Conservation (phyloP, 2,113 vertebrate species). For the Grus americana region DNA sequence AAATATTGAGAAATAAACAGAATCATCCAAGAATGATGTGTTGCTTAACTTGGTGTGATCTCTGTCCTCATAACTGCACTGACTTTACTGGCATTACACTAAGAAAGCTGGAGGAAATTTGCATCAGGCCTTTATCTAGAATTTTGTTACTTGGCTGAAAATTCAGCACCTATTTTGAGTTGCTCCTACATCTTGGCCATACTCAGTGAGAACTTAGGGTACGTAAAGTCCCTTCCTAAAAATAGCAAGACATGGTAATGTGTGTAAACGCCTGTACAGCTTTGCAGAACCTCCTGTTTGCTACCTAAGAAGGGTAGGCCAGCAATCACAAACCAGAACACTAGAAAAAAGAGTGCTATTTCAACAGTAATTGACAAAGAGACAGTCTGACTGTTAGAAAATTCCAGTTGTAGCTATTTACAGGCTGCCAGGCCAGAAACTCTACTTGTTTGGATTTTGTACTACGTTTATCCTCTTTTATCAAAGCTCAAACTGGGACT, state of each 20-base stretch:
- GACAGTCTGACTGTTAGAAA: conserved; percentile 37
- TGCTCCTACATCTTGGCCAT: neutral
- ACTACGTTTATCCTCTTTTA: neutral
- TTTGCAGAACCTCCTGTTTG: neutral
- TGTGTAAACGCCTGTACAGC: neutral
- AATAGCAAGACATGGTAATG: neutral
- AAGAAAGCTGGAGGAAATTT: neutral
- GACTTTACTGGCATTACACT: neutral
- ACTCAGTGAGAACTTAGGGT: neutral
- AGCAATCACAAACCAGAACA: neutral
- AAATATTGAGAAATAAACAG: neutral
- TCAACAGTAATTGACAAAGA: conserved; percentile 34
- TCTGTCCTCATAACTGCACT: neutral
- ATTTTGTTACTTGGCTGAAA: neutral
- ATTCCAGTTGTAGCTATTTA: neutral
- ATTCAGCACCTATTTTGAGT: neutral
- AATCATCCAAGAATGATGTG: neutral
- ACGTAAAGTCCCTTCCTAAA: neutral
- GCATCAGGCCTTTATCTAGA: neutral
- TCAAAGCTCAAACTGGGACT: neutral
- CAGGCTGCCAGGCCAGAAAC: neutral
- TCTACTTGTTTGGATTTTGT: neutral
- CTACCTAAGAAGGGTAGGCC: neutral
- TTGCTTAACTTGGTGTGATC: neutral
- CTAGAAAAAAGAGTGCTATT: neutral